Evolutionary conservation across 2,113 vertebrate species (phyloP).

Genomic region (rat (Rattus norvegicus)): GRCr8 NC_086024.1:13050501-13051000

Average conservation of each 20-base stretch:
- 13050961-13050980: neutral
- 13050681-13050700: neutral
- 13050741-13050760: neutral
- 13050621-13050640: neutral
- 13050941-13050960: neutral
- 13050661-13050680: neutral
- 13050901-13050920: too few relatives aligned
- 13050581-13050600: constrained; percentile 26
- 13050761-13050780: neutral
- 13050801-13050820: neutral
- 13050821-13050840: neutral
- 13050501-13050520: constrained; percentile 64
- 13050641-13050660: neutral
- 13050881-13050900: neutral
- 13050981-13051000: neutral
- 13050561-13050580: neutral
- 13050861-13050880: too few relatives aligned
- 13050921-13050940: too few relatives aligned
- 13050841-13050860: neutral
- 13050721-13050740: neutral
- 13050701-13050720: neutral
- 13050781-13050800: neutral
- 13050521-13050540: constrained; percentile 48
- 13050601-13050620: neutral
- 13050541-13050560: constrained; percentile 4